These are phyloP conservation scores for Gymnopithys bicolor DNA, from an alignment of 2,797 vertebrate species.

Conservation along the genomic window DNA sequence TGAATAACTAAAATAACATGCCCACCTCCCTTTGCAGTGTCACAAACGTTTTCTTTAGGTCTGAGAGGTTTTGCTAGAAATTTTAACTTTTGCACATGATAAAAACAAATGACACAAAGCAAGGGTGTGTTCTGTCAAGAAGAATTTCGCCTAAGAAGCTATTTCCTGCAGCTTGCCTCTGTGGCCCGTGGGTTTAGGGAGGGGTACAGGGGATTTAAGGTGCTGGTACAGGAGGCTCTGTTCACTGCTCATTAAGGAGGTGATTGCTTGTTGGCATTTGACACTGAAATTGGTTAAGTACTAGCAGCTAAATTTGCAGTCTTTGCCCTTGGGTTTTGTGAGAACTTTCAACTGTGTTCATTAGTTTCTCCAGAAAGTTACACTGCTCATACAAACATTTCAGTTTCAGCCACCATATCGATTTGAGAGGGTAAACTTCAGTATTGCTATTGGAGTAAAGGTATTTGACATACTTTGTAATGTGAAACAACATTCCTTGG, in stretches of 20 bases:
- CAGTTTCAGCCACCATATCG: not conserved
- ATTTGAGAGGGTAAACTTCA: conserved; percentile 19
- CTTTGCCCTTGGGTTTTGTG: conserved; percentile 25
- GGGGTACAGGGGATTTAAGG: not conserved
- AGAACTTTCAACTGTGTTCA: not conserved
- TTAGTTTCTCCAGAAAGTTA: conserved; percentile 44
- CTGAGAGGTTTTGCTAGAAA: not conserved
- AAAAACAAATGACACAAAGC: not conserved
- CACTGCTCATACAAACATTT: conserved; percentile 42
- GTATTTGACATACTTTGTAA: conserved; percentile 47
- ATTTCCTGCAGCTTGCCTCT: not conserved
- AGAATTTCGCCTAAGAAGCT: not conserved
- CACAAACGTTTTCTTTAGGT: not conserved
- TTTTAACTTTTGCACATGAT: not conserved
- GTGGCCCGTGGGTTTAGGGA: not conserved
- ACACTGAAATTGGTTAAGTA: not conserved
- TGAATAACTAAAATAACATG: not conserved
- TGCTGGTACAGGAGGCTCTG: not conserved
- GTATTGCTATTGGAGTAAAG: conserved; percentile 18
- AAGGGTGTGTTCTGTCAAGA: not conserved
- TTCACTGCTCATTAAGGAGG: not conserved
- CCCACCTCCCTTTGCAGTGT: not conserved
- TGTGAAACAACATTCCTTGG: conserved; percentile 53
- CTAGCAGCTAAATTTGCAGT: not conserved
- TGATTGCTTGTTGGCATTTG: not conserved